Conservation (phyloP, 2,888 invertebrate species). For the Tubulanus polymorphus region DNA sequence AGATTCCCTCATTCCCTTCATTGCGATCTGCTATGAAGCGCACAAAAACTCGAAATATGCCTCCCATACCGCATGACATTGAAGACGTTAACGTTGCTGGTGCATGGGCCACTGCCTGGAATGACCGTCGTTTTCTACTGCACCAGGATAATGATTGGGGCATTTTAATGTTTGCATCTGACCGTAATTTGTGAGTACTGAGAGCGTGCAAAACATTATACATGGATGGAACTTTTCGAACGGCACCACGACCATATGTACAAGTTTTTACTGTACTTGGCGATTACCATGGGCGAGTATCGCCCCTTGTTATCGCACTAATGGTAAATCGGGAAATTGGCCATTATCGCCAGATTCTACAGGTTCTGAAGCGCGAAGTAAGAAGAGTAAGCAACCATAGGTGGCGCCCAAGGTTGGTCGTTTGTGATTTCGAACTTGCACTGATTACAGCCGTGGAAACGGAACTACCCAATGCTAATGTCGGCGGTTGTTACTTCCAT, state of each 20-base stretch:
- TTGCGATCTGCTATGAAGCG: neutral
- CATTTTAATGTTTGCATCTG: neutral
- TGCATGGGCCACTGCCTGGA: neutral
- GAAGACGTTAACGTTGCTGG: slow-evolving; percentile 1
- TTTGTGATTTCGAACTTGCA: slow-evolving; percentile 2
- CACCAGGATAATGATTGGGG: slow-evolving; percentile 7
- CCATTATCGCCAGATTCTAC: slow-evolving; percentile 4
- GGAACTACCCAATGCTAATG: neutral
- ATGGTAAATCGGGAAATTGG: neutral
- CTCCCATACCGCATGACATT: neutral
- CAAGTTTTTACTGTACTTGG: slow-evolving; percentile 1
- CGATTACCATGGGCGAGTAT: neutral
- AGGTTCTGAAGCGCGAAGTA: neutral
- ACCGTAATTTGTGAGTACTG: neutral
- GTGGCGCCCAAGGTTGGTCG: neutral
- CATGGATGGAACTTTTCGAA: neutral
- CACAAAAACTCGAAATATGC: neutral
- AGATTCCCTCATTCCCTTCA: neutral
- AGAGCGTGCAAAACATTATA: neutral
- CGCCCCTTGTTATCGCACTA: neutral
- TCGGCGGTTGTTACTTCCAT: slow-evolving; percentile 3
- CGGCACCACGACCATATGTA: neutral
- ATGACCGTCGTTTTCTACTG: neutral
- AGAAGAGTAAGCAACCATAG: neutral
- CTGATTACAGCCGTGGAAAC: slow-evolving; percentile 4